phyloP scores from a whole-genome alignment of 2,888 invertebrate genomes.

The Tridacna crocea region DNA sequence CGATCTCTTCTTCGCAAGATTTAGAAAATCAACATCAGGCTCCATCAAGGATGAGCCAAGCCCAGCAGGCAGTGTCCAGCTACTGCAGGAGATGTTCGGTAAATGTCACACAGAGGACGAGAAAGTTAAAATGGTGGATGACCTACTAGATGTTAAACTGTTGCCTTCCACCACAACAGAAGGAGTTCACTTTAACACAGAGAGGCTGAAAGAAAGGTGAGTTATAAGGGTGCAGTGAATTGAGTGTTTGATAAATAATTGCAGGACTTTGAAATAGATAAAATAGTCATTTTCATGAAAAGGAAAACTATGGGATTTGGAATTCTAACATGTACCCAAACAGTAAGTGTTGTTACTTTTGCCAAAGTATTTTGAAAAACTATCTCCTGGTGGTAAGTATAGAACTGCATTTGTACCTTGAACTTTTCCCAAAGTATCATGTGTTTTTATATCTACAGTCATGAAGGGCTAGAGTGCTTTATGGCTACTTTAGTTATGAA shows the following conservation, averaged over 20 bases:
- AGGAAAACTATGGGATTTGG: too few species aligned
- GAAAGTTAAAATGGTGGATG: slow-evolving; percentile 78
- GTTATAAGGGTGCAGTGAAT: background rate
- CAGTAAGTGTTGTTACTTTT: too few species aligned
- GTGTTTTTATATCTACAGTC: too few species aligned
- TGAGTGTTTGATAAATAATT: background rate
- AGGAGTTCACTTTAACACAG: slow-evolving; percentile 78
- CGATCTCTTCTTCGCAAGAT: slow-evolving; percentile 82
- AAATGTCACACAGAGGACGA: slow-evolving; percentile 79
- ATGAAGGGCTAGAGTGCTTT: too few species aligned
- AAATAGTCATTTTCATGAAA: too few species aligned
- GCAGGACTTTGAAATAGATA: background rate
- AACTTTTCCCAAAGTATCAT: too few species aligned
- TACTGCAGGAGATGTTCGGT: slow-evolving; percentile 79
- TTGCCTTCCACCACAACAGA: slow-evolving; percentile 77
- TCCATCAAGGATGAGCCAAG: slow-evolving; percentile 59
- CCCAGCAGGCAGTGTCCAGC: slow-evolving; percentile 67
- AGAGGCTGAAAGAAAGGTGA: slow-evolving; percentile 78
- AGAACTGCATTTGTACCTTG: too few species aligned
- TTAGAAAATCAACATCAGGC: slow-evolving; percentile 67
- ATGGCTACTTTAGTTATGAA: too few species aligned
- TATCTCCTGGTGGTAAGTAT: too few species aligned
- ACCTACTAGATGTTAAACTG: slow-evolving; percentile 78
- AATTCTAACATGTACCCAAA: too few species aligned
- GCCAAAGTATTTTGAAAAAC: too few species aligned